Evolutionary conservation across 2,113 vertebrate species (phyloP).

Genomic region (Albula glossodonta): DNA sequence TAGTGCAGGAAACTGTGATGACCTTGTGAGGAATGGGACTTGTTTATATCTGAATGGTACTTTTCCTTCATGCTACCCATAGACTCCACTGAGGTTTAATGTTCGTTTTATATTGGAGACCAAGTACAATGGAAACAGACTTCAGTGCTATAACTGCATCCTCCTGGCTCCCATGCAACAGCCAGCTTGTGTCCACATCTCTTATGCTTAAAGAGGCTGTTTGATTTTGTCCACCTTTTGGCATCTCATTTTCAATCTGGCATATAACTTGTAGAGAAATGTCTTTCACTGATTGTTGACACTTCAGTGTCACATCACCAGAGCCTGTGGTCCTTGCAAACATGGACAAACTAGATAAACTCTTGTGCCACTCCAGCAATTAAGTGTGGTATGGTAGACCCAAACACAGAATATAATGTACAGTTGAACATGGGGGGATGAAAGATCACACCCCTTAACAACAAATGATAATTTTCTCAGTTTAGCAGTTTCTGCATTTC

Average conservation of each 20-base stretch:
- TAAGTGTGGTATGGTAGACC: not conserved
- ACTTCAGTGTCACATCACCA: not conserved
- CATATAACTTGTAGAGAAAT: not conserved
- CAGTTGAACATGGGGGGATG: not conserved
- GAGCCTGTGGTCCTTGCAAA: not conserved
- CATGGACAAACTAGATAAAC: not conserved
- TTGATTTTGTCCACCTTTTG: slow-evolving; percentile 32
- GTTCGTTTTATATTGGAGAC: not conserved
- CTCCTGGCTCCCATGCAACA: not conserved
- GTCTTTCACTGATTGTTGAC: not conserved
- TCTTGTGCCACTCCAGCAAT: not conserved
- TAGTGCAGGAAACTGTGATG: not conserved
- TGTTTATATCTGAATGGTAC: not conserved
- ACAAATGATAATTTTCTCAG: not conserved
- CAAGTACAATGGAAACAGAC: not conserved
- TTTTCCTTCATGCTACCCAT: no score
- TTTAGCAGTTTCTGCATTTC: no score
- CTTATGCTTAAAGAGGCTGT: not conserved
- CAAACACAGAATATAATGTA: not conserved
- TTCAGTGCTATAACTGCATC: slow-evolving; percentile 69
- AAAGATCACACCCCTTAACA: not conserved
- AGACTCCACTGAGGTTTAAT: not conserved
- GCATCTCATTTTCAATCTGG: not conserved
- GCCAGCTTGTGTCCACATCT: not conserved
- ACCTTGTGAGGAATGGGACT: not conserved